Base-by-base conservation (phyloP, 2,797 vertebrate genomes). In the Crenuchus spilurus region DNA sequence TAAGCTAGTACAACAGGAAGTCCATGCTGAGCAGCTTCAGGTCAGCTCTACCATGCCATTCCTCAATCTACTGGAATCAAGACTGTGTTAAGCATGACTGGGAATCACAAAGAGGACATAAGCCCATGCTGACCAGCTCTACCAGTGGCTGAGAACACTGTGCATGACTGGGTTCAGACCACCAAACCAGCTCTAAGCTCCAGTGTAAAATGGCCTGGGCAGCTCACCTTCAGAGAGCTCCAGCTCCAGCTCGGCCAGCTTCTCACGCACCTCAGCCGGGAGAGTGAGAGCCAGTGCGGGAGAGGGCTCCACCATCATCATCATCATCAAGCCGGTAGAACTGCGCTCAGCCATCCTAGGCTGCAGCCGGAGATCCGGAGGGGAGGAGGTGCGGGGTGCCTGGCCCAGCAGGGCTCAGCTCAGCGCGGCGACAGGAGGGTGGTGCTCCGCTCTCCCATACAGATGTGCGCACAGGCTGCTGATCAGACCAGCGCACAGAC, bases 241-340 rank as follows among this genome's bases (percentile, higher is more conserved):
- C 82, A 94, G 89, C 87, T 94, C 93, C 75, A 94, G 90, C 90
- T 94, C 93, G 70, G 93, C 93, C 87, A 94, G 92, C 87, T 93
- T 93, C 87, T 93, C 93, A 60, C 93, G 91, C 70, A 94, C 92
- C 90, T 93, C 93, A 70, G 87, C 91, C 78, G 93, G 93, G 70
- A 93, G 90, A 69, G 88, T 91, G 87, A 90, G 84, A 5, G 89
- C 90, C 79, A 88, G 79, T 39, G 88, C 89, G 82, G 90, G 85
- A 66, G 88, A 88, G 75, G 92, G 91, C 82, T 93, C 91, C 91
- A 92, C 72, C 91, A 92, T 91, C 92, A 93, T 87, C 82, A 92
- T 85, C 1, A 94, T 86, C 1, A 94, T 85, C 84, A 92, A 44
- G 66, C 91, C 92, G 80, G 72, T 81, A 3, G 92, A 90, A 85